Percentiles rank a stretch among this genome's conserved stretches.
Conservation (phyloP, 2,113 vertebrate species). For the Channa maculata region DNA sequence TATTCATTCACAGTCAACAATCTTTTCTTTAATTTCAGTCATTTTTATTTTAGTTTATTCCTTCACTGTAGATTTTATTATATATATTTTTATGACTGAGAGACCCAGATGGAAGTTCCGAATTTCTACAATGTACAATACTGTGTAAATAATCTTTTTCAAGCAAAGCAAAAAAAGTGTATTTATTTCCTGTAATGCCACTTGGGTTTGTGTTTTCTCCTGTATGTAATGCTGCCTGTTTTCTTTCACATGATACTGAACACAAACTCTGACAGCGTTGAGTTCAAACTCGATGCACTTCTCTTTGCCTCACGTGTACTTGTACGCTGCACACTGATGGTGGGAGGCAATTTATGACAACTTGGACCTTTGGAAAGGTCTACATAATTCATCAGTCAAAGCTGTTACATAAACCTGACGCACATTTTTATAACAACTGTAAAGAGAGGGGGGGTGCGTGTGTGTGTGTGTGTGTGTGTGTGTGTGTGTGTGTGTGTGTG, state of each 20-base stretch:
- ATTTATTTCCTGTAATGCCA: constrained; percentile 82
- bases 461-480: too few relatives aligned
- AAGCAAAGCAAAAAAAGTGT: constrained; percentile 78
- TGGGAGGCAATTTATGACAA: constrained; percentile 9
- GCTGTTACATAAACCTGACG: constrained; percentile 27
- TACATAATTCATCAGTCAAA: constrained; percentile 18
- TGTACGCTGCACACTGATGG: background rate
- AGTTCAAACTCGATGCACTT: constrained; percentile 4
- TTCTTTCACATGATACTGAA: constrained; percentile 39
- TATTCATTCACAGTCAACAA: constrained; percentile 72
- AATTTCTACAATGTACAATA: constrained; percentile 73
- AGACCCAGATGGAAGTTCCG: constrained; percentile 61
- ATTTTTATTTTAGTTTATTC: constrained; percentile 68
- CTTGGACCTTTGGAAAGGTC: constrained; percentile 18
- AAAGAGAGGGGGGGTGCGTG: background rate
- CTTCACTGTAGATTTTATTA: constrained; percentile 66
- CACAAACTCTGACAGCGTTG: constrained; percentile 34
- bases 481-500: too few relatives aligned
- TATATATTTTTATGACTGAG: constrained; percentile 57
- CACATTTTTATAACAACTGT: constrained; percentile 41
- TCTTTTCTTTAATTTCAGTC: constrained; percentile 66
- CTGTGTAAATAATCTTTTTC: constrained; percentile 81
- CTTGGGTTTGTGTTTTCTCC: constrained; percentile 53
- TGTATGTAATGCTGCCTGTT: constrained; percentile 58
- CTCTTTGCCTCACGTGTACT: constrained; percentile 5